Evolutionary conservation across 2,113 vertebrate genomes (phyloP).

Genomic region (Etheostoma spectabile): DNA sequence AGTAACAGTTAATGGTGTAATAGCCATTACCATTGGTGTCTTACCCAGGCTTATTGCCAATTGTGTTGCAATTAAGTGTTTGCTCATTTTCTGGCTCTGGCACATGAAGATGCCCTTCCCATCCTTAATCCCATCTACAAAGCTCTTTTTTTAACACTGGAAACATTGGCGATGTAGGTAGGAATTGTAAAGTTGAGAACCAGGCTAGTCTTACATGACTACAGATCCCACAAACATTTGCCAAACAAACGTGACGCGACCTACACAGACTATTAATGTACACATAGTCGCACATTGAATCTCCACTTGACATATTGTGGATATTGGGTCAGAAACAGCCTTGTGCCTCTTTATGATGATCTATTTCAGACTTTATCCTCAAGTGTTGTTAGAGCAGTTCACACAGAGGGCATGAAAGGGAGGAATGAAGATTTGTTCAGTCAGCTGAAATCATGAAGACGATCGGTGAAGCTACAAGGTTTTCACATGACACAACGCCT

Average conservation of each 20-base stretch:
- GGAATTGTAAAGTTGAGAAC: not conserved
- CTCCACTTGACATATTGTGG: not conserved
- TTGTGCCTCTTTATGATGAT: not conserved
- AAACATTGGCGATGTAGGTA: not conserved
- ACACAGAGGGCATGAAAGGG: not conserved
- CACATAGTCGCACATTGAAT: not conserved
- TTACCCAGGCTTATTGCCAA: not conserved
- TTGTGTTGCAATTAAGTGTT: not conserved
- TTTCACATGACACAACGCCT: not conserved
- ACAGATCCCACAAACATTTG: not conserved
- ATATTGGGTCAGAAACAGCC: not conserved
- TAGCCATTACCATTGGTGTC: too few relatives aligned
- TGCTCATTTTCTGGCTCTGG: not conserved
- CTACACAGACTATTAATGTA: not conserved
- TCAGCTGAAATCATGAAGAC: constrained; percentile 8
- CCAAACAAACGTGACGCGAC: not conserved
- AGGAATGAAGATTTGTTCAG: not conserved
- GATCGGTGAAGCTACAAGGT: too few relatives aligned
- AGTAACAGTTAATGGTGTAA: too few relatives aligned
- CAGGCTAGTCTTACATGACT: not conserved
- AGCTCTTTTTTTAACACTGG: not conserved
- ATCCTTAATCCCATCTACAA: not conserved
- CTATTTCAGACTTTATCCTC: not conserved
- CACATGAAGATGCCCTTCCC: not conserved
- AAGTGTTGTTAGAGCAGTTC: not conserved